Percentiles rank a stretch among this genome's conserved stretches.
phyloP scores from a whole-genome alignment of 1,140 invertebrate species.

The Drosophila simulans region DNA sequence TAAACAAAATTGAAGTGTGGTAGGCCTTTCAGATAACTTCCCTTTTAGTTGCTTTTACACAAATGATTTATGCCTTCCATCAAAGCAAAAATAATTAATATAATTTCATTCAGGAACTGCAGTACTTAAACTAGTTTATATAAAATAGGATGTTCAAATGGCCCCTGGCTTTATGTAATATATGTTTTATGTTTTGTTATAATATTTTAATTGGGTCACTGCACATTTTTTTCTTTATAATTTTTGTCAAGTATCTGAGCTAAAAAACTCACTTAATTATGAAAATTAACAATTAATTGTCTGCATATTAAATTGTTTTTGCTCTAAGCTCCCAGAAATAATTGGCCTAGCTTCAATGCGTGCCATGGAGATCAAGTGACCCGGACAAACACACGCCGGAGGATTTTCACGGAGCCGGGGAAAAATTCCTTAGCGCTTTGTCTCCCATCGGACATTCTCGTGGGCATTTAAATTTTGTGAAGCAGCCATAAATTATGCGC shows the following conservation, averaged over 20 bases:
- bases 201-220: neutral
- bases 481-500: constrained; percentile 81
- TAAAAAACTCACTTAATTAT: constrained; percentile 45
- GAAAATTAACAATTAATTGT: constrained; percentile 55
- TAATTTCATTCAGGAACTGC: neutral
- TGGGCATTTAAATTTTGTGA: constrained; percentile 80
- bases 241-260: constrained; percentile 1
- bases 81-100: neutral
- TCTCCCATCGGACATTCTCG: constrained; percentile 69
- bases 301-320: constrained; percentile 39
- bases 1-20: neutral
- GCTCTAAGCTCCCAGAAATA: constrained; percentile 30
- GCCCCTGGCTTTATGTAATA: neutral
- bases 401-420: constrained; percentile 3
- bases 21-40: neutral
- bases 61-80: neutral
- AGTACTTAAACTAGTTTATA: no score
- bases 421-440: constrained; percentile 48
- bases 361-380: constrained; percentile 35
- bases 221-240: neutral
- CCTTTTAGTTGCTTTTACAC: neutral
- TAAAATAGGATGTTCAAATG: neutral
- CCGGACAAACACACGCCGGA: constrained; percentile 14
- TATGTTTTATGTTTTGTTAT: neutral
- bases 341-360: constrained; percentile 31